Base-by-base conservation (phyloP, 2,113 vertebrate species). In the Sinocyclocheilus anophthalmus region DNA sequence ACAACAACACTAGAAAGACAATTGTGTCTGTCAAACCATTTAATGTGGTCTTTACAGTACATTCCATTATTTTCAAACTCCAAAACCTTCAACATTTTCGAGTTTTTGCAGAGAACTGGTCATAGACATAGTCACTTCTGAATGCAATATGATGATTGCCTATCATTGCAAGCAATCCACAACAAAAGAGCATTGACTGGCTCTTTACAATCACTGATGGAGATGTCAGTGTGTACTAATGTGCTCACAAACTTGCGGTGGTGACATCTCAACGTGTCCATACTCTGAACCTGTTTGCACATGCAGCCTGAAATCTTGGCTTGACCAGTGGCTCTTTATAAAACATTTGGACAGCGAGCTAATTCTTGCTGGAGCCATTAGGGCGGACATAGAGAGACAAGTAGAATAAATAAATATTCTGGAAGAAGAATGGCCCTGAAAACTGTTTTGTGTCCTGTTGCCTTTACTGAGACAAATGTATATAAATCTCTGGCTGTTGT, bases 381-480 rank as follows among this genome's bases (percentile, higher is more conserved):
- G 39, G 61, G n/a, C 79, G 30, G 69, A 69, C 22, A 59, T 7
- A 50, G 37, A 26, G 22, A 65, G 86, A 12, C 82, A 73, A 45
- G 67, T 59, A 86, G 76, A 87, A 84, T 76, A 85, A 89, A 89
- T 87, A 87, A 85, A 87, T 85, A 89, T 61, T 73, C 61, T 33
- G 72, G 65, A n/a, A 37, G 48, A 84, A 84, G 39, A 80, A 87
- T 39, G 57, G 61, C 14, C 24, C 8, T n/a, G 53, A 37, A 72
- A 77, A 72, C 70, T 22, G 37, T 70, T 48, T 77, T 85, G 55
- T 24, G 77, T 85, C 76, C 87, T 37, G 76, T 67, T n/a, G 70
- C 33, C 59, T 69, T 67, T 50, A 55, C 73, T 24, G 10, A 39
- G 13, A 50, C 63, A 79, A 69, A 76, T 14, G 70, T 18, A 78